Conservation (phyloP, 1,140 invertebrate species). For the Drosophila tani region DNA sequence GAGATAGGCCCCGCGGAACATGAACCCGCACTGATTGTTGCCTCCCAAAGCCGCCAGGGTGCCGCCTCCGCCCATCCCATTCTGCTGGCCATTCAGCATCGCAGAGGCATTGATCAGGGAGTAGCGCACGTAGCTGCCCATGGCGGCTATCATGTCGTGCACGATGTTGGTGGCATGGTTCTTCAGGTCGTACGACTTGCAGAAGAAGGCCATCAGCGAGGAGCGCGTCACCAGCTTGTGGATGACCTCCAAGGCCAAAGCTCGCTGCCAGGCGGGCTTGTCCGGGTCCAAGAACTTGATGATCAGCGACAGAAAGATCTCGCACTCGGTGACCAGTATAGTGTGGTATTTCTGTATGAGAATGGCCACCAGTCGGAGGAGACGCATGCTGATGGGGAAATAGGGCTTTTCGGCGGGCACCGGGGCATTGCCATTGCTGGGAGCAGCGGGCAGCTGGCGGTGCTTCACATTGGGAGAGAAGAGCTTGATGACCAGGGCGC, state of each 20-base stretch:
- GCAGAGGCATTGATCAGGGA: constrained; percentile 88
- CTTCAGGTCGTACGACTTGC: constrained; percentile 97
- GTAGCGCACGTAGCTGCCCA: constrained; percentile 98
- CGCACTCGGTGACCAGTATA: constrained; percentile 98
- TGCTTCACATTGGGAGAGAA: constrained; percentile 99
- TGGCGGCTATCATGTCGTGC: constrained; percentile 97
- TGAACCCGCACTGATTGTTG: constrained; percentile 95
- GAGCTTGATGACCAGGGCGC: constrained; percentile 98
- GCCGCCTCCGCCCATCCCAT: constrained; percentile 72
- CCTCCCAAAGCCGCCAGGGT: constrained; percentile 55
- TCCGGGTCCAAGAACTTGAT: constrained; percentile 99
- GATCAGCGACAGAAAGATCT: constrained; percentile 98
- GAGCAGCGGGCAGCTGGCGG: constrained; percentile 87
- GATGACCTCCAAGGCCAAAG: constrained; percentile 96
- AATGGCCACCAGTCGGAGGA: constrained; percentile 96
- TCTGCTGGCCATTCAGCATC: constrained; percentile 87
- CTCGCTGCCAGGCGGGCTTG: constrained; percentile 97
- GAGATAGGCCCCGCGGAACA: constrained; percentile 96
- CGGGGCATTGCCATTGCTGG: constrained; percentile 85
- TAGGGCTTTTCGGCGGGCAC: constrained; percentile 94
- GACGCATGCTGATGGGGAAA: constrained; percentile 98
- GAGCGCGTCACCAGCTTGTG: constrained; percentile 97
- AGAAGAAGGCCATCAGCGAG: constrained; percentile 95
- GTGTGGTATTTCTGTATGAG: constrained; percentile 97
- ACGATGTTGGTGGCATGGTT: constrained; percentile 97